A percentile compares a stretch with the other conserved stretches of the same genome.
These are phyloP conservation scores for Asbolus verrucosus DNA, from an alignment of 1,140 invertebrate species.

Conservation along the genomic window DNA sequence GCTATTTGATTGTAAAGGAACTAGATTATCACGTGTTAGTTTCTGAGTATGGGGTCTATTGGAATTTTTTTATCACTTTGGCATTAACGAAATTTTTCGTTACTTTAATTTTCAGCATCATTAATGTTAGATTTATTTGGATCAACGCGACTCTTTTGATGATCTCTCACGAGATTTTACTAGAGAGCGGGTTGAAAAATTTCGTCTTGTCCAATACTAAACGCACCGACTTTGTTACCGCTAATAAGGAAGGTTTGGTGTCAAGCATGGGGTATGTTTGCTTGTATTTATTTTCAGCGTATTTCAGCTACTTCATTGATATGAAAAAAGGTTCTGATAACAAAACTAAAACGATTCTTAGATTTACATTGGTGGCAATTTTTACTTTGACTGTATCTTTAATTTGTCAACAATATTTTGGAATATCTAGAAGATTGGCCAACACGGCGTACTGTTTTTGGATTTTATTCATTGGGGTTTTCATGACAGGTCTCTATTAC, in stretches of 20 bases:
- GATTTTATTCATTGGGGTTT: conserved; percentile 73
- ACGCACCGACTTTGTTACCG: conserved; percentile 75
- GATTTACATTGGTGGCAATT: conserved; percentile 64
- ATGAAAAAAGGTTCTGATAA: conserved; percentile 27
- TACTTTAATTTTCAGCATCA: conserved; percentile 69
- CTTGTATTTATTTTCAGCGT: conserved; percentile 82
- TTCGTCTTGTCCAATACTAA: conserved; percentile 77
- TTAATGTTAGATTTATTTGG: conserved; percentile 61
- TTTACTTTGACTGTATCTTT: conserved; percentile 67
- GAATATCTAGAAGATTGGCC: conserved; percentile 78
- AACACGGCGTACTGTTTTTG: conserved; percentile 83
- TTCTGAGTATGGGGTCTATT: conserved; percentile 94
- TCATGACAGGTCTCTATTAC: conserved; percentile 69
- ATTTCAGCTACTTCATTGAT: conserved; percentile 73
- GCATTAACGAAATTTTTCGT: conserved; percentile 84
- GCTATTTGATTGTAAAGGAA: conserved; percentile 74
- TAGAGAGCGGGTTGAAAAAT: conserved; percentile 73
- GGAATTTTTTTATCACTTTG: conserved; percentile 97
- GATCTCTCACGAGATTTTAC: conserved; percentile 76
- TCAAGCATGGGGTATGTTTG: conserved; percentile 87
- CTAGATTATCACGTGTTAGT: conserved; percentile 88
- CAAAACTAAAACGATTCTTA: conserved; percentile 54
- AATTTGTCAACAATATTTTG: conserved; percentile 66
- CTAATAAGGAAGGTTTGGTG: conserved; percentile 91
- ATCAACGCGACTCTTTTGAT: conserved; percentile 68